Percentiles rank a stretch among this genome's conserved stretches.
Conservation (phyloP, 2,113 vertebrate genomes). For the Phaethornis superciliosus region DNA sequence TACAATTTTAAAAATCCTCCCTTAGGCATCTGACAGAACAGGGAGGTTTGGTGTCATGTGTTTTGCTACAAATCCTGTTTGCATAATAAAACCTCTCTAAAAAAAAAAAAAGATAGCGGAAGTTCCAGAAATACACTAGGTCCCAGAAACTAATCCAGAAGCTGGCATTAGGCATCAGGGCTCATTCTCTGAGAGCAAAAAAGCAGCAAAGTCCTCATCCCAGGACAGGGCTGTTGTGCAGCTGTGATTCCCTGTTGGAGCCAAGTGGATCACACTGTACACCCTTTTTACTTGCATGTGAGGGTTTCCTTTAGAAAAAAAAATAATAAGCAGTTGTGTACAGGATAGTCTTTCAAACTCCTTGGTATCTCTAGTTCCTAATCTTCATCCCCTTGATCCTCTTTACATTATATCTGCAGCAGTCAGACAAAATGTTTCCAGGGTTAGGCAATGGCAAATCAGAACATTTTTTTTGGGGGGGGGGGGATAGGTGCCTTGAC, state of each 20-base stretch:
- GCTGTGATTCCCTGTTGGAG: rapidly evolving
- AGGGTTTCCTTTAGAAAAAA: background rate
- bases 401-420: background rate
- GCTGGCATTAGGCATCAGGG: background rate
- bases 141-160: background rate
- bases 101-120: background rate
- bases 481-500: background rate
- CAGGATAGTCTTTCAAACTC: background rate
- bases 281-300: rapidly evolving
- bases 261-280: rapidly evolving
- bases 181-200: background rate
- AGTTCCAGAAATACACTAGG: background rate
- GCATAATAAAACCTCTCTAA: background rate
- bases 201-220: background rate
- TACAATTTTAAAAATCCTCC: background rate
- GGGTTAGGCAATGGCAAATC: background rate
- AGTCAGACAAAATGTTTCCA: background rate
- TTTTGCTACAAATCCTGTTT: background rate
- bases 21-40: background rate
- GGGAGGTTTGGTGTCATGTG: background rate
- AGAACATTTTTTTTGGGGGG: background rate
- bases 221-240: rapidly evolving
- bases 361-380: background rate
- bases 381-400: background rate
- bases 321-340: background rate